A percentile compares a stretch with the other conserved stretches of the same genome.
Evolutionary conservation across 2,797 vertebrate genomes (phyloP).

Genomic region (Platyrinchus mystaceus): DNA sequence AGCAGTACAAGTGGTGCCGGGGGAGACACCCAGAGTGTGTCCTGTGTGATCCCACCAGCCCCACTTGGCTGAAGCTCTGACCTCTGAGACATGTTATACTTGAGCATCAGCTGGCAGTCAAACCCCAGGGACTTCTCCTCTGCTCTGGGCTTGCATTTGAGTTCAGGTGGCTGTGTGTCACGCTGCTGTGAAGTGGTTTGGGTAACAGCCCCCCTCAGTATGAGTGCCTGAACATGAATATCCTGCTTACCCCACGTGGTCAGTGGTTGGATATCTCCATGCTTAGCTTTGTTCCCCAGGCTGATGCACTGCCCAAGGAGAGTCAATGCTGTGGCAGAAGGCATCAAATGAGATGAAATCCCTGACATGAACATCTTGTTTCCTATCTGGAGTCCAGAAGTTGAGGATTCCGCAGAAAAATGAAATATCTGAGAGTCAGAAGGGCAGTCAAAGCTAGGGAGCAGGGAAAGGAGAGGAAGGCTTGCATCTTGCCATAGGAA

Average conservation of each 20-base stretch:
- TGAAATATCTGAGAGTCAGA: neutral
- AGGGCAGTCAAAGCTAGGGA: neutral
- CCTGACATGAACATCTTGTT: neutral
- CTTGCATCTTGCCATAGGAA: neutral
- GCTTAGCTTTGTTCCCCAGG: neutral
- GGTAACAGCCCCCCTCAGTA: no score
- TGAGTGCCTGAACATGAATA: neutral
- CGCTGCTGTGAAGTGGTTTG: neutral
- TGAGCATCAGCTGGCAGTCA: neutral
- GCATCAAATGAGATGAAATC: neutral
- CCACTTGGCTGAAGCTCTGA: rapidly evolving
- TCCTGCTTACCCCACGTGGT: neutral
- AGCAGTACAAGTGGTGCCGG: neutral
- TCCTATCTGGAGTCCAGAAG: neutral
- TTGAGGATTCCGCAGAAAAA: neutral
- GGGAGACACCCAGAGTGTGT: rapidly evolving
- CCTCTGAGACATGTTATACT: neutral
- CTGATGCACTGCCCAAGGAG: neutral
- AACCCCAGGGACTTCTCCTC: neutral
- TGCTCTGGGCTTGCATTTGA: neutral
- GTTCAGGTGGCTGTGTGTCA: neutral
- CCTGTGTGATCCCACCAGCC: neutral
- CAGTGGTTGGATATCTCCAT: neutral
- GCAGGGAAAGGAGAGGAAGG: neutral
- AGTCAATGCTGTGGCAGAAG: neutral